Evolutionary conservation across 2,888 invertebrate species (phyloP).

Genomic region (Idaea aversata): DNA sequence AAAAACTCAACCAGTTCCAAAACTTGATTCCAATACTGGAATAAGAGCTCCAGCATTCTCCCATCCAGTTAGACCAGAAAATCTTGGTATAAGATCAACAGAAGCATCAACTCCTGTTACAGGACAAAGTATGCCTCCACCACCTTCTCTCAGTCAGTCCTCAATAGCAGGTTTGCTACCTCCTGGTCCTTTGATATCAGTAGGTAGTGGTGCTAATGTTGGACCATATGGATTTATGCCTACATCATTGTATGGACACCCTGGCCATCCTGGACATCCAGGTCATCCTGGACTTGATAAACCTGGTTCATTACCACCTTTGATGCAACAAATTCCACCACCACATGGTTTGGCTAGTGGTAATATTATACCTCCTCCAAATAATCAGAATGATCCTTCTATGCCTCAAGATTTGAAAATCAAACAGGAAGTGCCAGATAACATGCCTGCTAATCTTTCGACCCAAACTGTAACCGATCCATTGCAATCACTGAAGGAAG

Average conservation of each 20-base stretch:
- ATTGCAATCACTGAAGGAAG: conserved; percentile 88
- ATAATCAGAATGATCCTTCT: conserved; percentile 64
- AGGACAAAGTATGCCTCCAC: conserved; percentile 68
- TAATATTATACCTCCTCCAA: conserved; percentile 54
- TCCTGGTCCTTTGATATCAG: conserved; percentile 81
- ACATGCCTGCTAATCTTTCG: conserved; percentile 72
- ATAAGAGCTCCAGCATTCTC: conserved; percentile 61
- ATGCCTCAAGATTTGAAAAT: conserved; percentile 78
- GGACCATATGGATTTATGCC: conserved; percentile 84
- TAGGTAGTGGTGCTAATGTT: conserved; percentile 79
- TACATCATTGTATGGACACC: conserved; percentile 66
- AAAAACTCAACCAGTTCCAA: conserved; percentile 64
- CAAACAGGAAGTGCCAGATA: conserved; percentile 78
- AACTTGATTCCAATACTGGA: conserved; percentile 52
- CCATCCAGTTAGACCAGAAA: conserved; percentile 65
- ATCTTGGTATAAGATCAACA: conserved; percentile 61
- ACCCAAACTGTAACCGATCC: conserved; percentile 83
- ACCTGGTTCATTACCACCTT: conserved; percentile 60
- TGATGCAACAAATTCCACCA: conserved; percentile 65
- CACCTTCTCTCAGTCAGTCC: conserved; percentile 71
- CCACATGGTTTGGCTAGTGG: conserved; percentile 56
- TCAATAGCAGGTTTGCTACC: conserved; percentile 79
- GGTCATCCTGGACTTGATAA: conserved; percentile 66
- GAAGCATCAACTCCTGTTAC: conserved; percentile 61
- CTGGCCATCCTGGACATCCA: conserved; percentile 45